These are phyloP conservation scores for Carterocephalus palaemon DNA, from an alignment of 2,888 invertebrate genomes.

Conservation along the genomic window DNA sequence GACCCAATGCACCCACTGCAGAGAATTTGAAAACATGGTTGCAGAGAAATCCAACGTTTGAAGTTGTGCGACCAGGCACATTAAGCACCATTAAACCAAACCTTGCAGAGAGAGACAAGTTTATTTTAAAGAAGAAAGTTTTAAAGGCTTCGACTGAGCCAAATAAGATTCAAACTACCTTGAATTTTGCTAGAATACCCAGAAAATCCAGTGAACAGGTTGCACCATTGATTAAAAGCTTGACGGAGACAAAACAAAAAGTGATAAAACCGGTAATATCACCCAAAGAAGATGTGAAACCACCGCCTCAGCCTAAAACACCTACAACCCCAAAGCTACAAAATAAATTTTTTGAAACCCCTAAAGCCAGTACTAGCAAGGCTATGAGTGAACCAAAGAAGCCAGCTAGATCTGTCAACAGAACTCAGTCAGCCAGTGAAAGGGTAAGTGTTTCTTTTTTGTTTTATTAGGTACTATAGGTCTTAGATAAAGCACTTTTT, in stretches of 20 bases:
- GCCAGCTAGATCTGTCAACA: conserved; percentile 43
- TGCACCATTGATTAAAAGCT: conserved; percentile 30
- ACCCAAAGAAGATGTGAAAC: conserved; percentile 46
- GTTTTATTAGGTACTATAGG: too few relatives aligned
- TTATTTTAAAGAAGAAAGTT: conserved; percentile 1
- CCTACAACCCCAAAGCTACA: conserved; percentile 41
- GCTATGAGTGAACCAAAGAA: conserved; percentile 50
- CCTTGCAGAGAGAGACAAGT: conserved; percentile 41
- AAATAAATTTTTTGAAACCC: conserved; percentile 43
- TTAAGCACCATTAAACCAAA: conserved; percentile 67
- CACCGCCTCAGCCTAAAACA: conserved; percentile 37
- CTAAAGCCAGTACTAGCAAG: conserved; percentile 48
- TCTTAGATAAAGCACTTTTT: too few relatives aligned
- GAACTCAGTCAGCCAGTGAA: conserved; percentile 50
- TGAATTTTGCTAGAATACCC: conserved; percentile 68
- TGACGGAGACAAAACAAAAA: conserved; percentile 41
- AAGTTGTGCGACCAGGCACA: conserved; percentile 86
- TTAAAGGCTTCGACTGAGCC: conserved; percentile 45
- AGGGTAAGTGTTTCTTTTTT: conserved; percentile 47
- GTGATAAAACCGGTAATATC: conserved; percentile 42
- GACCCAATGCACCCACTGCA: conserved; percentile 90
- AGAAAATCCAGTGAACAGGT: conserved; percentile 48
- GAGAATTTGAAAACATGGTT: conserved; percentile 90
- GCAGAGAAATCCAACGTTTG: conserved; percentile 91
- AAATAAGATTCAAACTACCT: conserved; percentile 68